A percentile compares a stretch with the other conserved stretches of the same genome.
These are phyloP conservation scores for Symphodus melops DNA, from an alignment of 2,113 vertebrate genomes.

Conservation along the genomic window DNA sequence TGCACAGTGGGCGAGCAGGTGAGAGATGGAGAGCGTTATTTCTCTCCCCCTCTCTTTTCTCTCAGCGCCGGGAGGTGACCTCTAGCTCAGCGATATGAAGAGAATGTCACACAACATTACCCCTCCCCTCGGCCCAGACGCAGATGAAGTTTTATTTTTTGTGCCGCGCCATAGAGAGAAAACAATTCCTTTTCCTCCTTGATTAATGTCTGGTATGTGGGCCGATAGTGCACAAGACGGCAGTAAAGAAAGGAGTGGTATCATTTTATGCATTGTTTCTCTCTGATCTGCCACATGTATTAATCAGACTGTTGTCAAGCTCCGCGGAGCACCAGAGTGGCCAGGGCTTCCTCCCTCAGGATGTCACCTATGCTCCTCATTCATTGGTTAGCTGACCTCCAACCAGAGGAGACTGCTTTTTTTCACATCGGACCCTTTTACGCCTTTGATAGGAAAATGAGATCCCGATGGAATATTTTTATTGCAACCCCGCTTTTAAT, in stretches of 20 bases:
- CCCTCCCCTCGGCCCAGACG: slow-evolving; percentile 58
- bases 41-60: slow-evolving; percentile 39
- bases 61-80: slow-evolving; percentile 71
- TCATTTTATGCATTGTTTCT: slow-evolving; percentile 37
- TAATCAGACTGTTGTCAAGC: slow-evolving; percentile 48
- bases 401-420: neutral
- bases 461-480: slow-evolving; percentile 14
- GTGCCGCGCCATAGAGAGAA: slow-evolving; percentile 52
- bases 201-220: slow-evolving; percentile 65
- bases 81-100: slow-evolving; percentile 77
- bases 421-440: slow-evolving; percentile 10
- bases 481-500: slow-evolving; percentile 11
- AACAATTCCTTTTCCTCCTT: slow-evolving; percentile 65
- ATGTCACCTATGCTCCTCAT: slow-evolving; percentile 42
- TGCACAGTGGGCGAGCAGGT: slow-evolving; percentile 62
- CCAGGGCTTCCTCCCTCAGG: slow-evolving; percentile 25
- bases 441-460: slow-evolving; percentile 13
- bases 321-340: slow-evolving; percentile 20
- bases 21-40: slow-evolving; percentile 62
- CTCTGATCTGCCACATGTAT: slow-evolving; percentile 49
- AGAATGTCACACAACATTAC: slow-evolving; percentile 81
- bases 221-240: slow-evolving; percentile 42
- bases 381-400: slow-evolving; percentile 35
- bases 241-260: slow-evolving; percentile 40
- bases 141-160: slow-evolving; percentile 75